These are phyloP conservation scores for Porites cylindrica DNA, from an alignment of 92 coral and sea anemone genomes.

Conservation along the genomic window DNA sequence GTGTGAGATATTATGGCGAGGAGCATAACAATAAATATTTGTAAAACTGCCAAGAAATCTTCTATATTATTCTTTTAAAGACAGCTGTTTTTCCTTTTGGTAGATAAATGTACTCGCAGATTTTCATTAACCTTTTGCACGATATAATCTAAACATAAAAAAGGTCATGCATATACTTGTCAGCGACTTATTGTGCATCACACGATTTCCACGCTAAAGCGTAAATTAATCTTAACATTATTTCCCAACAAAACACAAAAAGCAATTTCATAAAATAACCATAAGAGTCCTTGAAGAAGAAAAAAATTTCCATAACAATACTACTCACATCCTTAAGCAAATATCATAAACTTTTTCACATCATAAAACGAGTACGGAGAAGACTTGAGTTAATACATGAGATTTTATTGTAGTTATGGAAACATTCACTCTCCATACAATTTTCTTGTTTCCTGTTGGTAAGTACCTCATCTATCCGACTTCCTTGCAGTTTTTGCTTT, in stretches of 20 bases:
- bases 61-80: no score
- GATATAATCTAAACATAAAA: not conserved
- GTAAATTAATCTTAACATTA: conserved; percentile 4
- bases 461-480: not conserved
- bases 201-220: not conserved
- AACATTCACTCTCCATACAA: not conserved
- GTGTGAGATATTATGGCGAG: not conserved
- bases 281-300: not conserved
- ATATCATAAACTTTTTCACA: not conserved
- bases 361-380: not conserved
- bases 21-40: not conserved
- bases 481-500: not conserved
- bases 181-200: not conserved
- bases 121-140: not conserved
- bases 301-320: conserved; percentile 7
- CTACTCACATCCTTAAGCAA: not conserved
- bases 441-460: not conserved
- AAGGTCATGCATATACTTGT: not conserved
- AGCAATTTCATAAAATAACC: conserved; percentile 1
- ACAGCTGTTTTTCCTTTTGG: not conserved
- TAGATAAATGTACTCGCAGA: not conserved
- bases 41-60: not conserved
- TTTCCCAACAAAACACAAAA: not conserved
- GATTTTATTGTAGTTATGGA: not conserved
- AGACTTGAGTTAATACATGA: not conserved